A percentile compares a stretch with the other conserved stretches of the same genome.
Conservation (phyloP, 2,888 invertebrate species). For the Torymus texanus region DNA sequence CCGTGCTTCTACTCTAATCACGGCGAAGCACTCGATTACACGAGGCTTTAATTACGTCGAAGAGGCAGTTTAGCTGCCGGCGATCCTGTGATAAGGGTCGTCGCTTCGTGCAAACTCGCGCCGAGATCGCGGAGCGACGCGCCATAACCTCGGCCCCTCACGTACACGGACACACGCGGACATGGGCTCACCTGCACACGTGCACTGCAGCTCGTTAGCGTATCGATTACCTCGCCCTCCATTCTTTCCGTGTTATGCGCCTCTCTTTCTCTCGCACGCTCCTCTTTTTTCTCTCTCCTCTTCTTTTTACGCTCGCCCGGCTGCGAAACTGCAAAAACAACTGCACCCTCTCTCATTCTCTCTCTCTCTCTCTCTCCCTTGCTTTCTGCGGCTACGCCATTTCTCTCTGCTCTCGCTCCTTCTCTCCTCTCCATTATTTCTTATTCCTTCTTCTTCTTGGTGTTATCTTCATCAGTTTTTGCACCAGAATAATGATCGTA, state of each 20-base stretch:
- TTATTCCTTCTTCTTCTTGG: constrained; percentile 16
- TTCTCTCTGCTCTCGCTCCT: constrained; percentile 7
- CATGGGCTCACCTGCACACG: constrained; percentile 10
- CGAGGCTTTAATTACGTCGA: constrained; percentile 59
- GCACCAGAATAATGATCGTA: constrained; percentile 29
- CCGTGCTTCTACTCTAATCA: constrained; percentile 31
- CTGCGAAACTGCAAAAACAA: constrained; percentile 9
- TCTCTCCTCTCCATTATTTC: constrained; percentile 11
- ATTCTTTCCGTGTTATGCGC: constrained; percentile 35
- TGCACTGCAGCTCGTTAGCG: constrained; percentile 58
- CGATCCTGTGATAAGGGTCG: constrained; percentile 59
- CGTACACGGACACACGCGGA: constrained; percentile 54
- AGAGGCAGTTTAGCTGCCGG: constrained; percentile 49
- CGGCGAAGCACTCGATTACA: constrained; percentile 55
- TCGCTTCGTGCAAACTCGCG: constrained; percentile 50
- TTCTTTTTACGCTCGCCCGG: neutral
- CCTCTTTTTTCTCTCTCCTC: constrained; percentile 1
- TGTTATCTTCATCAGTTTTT: constrained; percentile 50
- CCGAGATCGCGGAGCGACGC: constrained; percentile 40
- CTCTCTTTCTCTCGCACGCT: constrained; percentile 18
- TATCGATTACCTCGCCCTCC: constrained; percentile 62
- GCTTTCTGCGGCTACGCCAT: constrained; percentile 9
- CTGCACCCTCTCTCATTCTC: constrained; percentile 7
- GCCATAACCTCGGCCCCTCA: constrained; percentile 49
- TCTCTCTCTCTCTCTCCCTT: constrained; percentile 9